Percentiles rank a stretch among this genome's conserved stretches.
Conservation (phyloP, 2,797 vertebrate genomes). For the Heterohyrax brucei region DNA sequence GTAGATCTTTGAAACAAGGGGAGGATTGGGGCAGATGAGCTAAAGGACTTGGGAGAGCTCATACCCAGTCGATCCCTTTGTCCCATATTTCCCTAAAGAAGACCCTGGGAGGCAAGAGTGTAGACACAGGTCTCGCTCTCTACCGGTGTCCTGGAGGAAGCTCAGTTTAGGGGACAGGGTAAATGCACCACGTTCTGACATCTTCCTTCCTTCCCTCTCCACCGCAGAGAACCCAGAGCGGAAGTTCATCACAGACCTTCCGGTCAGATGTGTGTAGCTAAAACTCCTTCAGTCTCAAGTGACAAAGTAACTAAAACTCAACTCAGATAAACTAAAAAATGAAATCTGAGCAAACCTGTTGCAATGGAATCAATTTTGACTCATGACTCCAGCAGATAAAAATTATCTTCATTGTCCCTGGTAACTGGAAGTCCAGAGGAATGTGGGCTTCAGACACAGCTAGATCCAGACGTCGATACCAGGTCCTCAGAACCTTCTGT, state of each 20-base stretch:
- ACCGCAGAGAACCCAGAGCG: not conserved
- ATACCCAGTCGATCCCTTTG: not conserved
- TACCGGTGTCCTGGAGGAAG: not conserved
- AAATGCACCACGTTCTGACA: not conserved
- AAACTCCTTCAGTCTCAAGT: not conserved
- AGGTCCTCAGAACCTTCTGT: not conserved
- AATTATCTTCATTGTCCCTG: not conserved
- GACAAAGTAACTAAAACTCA: conserved; percentile 5
- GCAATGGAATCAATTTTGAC: no score
- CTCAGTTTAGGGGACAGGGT: not conserved
- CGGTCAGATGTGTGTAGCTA: not conserved
- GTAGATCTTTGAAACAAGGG: not conserved
- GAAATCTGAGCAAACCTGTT: no score
- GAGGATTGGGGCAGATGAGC: not conserved
- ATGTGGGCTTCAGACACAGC: not conserved
- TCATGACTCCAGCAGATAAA: not conserved
- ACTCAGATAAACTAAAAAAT: not conserved
- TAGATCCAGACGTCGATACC: not conserved
- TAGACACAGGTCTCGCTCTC: not conserved
- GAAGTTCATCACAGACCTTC: conserved; percentile 12
- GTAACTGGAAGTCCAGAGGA: not conserved
- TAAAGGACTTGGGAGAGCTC: not conserved
- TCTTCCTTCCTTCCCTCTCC: not conserved
- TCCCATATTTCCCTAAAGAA: not conserved
- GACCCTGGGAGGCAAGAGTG: not conserved